Conservation (phyloP, 2,797 vertebrate genomes). For the Oreochromis grahami region DNA sequence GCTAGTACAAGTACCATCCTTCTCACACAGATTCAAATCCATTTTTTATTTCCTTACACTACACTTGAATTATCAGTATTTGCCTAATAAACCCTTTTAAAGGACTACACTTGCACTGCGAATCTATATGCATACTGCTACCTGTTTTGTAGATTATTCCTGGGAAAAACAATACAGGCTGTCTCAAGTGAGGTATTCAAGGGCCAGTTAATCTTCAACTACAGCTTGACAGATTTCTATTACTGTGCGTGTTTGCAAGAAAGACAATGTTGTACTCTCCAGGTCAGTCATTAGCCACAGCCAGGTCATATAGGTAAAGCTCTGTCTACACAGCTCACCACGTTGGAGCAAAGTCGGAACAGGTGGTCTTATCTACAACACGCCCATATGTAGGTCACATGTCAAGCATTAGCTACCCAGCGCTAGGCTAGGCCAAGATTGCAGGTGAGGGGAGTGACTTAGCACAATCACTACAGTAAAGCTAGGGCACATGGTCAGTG, state of each 20-base stretch:
- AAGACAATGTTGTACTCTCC: not conserved
- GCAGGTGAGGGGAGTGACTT: slow-evolving; percentile 47
- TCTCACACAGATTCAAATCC: not conserved
- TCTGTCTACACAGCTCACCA: not conserved
- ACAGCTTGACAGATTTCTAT: not conserved
- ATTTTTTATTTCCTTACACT: not conserved
- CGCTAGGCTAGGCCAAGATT: not conserved
- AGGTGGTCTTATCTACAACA: slow-evolving; percentile 53
- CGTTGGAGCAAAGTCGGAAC: slow-evolving; percentile 43
- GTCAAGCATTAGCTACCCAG: slow-evolving; percentile 44
- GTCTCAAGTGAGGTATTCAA: not conserved
- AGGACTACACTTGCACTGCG: not conserved
- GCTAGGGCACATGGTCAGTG: slow-evolving; percentile 40
- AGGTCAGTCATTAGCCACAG: slow-evolving; percentile 30
- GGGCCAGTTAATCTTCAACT: slow-evolving; percentile 11
- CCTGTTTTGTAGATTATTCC: not conserved
- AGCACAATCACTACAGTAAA: slow-evolving; percentile 47
- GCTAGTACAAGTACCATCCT: not conserved
- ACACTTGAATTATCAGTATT: not conserved
- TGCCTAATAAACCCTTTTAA: not conserved
- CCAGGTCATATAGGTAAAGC: slow-evolving; percentile 36
- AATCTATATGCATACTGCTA: not conserved
- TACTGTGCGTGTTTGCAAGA: not conserved
- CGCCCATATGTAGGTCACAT: slow-evolving; percentile 53
- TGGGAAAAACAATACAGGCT: not conserved